Evolutionary conservation across 2,888 invertebrate genomes (phyloP).

Genomic region (Hedya salicella): DNA sequence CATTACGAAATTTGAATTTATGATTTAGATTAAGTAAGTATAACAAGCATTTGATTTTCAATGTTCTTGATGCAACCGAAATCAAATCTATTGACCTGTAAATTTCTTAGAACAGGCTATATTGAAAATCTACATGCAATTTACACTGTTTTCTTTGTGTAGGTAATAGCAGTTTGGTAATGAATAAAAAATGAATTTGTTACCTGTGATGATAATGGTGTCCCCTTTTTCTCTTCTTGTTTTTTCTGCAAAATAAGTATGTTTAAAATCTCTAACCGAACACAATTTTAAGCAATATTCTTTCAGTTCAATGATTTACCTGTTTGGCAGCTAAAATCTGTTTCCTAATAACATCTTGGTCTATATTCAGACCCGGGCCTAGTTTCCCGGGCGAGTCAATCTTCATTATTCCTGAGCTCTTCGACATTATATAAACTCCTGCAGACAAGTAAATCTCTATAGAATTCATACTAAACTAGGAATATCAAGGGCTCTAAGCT

Average conservation of each 20-base stretch:
- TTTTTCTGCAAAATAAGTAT: slow-evolving; percentile 65
- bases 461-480: slow-evolving; percentile 21
- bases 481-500: slow-evolving; percentile 27
- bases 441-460: slow-evolving; percentile 59
- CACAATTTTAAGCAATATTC: neutral
- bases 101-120: no score
- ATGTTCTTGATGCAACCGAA: no score
- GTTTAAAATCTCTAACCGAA: neutral
- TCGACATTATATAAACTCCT: slow-evolving; percentile 91
- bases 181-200: slow-evolving; percentile 24
- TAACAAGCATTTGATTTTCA: no score
- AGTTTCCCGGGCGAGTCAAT: slow-evolving; percentile 87
- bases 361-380: slow-evolving; percentile 79
- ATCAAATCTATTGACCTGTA: no score
- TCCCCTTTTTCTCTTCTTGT: slow-evolving; percentile 69
- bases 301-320: slow-evolving; percentile 54
- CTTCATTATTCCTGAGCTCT: slow-evolving; percentile 90
- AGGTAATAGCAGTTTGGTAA: neutral
- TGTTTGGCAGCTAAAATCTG: slow-evolving; percentile 82
- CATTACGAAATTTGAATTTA: no score
- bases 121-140: no score
- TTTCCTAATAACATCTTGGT: slow-evolving; percentile 80
- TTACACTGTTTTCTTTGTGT: no score
- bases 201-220: slow-evolving; percentile 63
- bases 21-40: no score